Evolutionary conservation across 2,797 vertebrate species (phyloP).

Genomic region (Limosa lapponica): DNA sequence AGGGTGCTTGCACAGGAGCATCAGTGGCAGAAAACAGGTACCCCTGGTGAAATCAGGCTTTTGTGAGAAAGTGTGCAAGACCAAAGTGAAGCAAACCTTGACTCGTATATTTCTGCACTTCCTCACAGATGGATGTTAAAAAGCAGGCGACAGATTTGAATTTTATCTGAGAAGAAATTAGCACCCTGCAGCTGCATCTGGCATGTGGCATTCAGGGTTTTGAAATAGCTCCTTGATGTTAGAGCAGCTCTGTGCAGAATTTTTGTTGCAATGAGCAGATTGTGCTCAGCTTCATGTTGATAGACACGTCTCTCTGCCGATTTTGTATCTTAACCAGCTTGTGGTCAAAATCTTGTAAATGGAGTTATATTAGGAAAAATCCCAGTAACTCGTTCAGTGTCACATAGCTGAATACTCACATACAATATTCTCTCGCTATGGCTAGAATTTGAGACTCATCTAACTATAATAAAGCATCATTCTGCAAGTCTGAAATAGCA

Average conservation of each 20-base stretch:
- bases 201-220: not conserved
- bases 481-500: not conserved
- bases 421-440: not conserved
- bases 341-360: not conserved
- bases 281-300: not conserved
- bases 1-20: not conserved
- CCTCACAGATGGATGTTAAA: not conserved
- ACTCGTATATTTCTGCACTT: accelerated
- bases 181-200: not conserved
- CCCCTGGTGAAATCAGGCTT: not conserved
- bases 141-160: not conserved
- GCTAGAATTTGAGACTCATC: not conserved
- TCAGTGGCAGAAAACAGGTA: accelerated
- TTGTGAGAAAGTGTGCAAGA: not conserved
- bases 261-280: not conserved
- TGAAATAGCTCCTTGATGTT: accelerated
- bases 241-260: not conserved
- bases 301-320: accelerated
- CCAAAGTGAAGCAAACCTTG: not conserved
- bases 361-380: not conserved
- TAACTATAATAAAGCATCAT: not conserved
- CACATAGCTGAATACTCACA: not conserved
- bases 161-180: not conserved
- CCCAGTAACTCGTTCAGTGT: not conserved
- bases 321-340: not conserved